A percentile compares a stretch with the other conserved stretches of the same genome.
Conservation (phyloP, 2,113 vertebrate genomes). For the Cettia cetti region DNA sequence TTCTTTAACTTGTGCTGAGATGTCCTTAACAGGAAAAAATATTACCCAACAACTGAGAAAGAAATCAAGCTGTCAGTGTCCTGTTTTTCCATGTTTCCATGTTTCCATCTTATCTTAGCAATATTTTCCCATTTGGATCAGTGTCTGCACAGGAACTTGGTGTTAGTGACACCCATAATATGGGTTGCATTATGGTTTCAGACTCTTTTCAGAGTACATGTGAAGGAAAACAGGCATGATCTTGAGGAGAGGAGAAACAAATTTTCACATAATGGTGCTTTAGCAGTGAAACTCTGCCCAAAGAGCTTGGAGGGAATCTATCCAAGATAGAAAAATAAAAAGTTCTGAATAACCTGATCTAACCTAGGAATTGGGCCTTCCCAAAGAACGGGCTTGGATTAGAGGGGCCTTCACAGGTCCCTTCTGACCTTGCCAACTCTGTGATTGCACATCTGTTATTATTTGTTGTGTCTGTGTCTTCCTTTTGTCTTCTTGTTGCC, state of each 20-base stretch:
- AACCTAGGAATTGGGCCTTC: neutral
- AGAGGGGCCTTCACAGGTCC: neutral
- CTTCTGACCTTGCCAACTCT: neutral
- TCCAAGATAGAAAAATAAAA: too few species aligned
- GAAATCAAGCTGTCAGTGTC: neutral
- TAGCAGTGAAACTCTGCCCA: neutral
- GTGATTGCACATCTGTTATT: neutral
- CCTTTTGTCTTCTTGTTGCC: neutral
- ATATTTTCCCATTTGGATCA: neutral
- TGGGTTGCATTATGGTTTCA: neutral
- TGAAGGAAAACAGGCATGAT: neutral
- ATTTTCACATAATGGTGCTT: neutral
- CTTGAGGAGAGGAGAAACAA: neutral
- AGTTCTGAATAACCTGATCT: neutral
- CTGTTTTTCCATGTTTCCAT: neutral
- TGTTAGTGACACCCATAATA: neutral
- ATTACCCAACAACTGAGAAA: accelerated
- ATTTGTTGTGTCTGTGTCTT: neutral
- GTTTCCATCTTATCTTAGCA: too few species aligned
- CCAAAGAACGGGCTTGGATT: neutral
- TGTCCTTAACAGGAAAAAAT: neutral
- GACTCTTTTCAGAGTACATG: neutral
- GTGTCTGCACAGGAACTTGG: neutral
- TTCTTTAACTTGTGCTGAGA: neutral
- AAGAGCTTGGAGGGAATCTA: neutral